Conservation (phyloP, 2,888 invertebrate species). For the Sisyra terminalis region DNA sequence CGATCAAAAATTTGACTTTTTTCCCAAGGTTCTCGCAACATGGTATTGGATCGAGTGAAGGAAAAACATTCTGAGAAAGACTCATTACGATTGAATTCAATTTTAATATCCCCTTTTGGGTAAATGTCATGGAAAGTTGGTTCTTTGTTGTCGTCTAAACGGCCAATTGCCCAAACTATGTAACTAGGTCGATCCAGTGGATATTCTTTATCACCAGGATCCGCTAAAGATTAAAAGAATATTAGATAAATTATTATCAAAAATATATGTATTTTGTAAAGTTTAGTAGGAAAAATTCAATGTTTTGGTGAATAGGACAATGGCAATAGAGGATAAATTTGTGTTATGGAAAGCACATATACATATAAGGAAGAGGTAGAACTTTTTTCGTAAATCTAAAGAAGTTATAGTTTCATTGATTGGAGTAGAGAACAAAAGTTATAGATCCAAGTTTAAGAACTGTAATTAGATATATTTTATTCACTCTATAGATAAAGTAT, state of each 20-base stretch:
- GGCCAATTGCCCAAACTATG: conserved; percentile 73
- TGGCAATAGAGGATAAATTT: too few species aligned
- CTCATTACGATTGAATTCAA: conserved; percentile 48
- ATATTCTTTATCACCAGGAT: conserved; percentile 59
- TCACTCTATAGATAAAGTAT: neutral
- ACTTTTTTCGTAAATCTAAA: conserved; percentile 1
- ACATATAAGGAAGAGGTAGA: too few species aligned
- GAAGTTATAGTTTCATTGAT: too few species aligned
- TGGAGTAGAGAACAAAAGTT: too few species aligned
- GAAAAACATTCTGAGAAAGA: conserved; percentile 54
- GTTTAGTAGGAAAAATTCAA: too few species aligned
- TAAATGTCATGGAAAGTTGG: conserved; percentile 72
- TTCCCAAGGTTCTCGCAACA: conserved; percentile 36
- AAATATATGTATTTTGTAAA: conserved; percentile 3
- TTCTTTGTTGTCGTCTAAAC: conserved; percentile 56
- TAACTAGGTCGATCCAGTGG: conserved; percentile 39
- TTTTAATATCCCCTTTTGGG: conserved; percentile 48
- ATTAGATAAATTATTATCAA: too few species aligned
- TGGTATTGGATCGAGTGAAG: conserved; percentile 37
- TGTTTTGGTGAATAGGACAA: too few species aligned
- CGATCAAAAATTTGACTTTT: conserved; percentile 47
- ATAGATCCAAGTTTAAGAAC: too few species aligned
- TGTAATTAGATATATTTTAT: conserved; percentile 1
- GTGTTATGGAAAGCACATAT: too few species aligned
- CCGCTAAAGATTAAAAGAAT: conserved; percentile 34